Evolutionary conservation across 1,140 invertebrate genomes (phyloP).

Genomic region (Drosophila novamexicana): DNA sequence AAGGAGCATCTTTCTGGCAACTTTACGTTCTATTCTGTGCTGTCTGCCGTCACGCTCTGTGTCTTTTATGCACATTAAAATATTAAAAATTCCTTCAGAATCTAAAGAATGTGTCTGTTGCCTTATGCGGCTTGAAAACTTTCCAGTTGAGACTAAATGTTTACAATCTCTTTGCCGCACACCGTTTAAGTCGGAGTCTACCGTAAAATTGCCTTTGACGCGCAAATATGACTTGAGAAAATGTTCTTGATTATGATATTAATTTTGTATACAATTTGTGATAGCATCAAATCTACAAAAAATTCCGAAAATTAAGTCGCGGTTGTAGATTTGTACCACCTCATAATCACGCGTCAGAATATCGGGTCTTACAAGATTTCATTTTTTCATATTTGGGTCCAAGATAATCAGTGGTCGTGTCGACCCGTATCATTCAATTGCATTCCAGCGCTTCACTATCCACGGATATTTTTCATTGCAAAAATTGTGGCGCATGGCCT

Average conservation of each 20-base stretch:
- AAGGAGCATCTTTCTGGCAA: constrained; percentile 21
- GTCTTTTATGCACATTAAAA: constrained; percentile 65
- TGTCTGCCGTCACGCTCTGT: constrained; percentile 27
- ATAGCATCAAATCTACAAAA: not conserved
- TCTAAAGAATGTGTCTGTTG: constrained; percentile 29
- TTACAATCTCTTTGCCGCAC: constrained; percentile 41
- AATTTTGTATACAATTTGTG: not conserved
- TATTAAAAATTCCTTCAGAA: constrained; percentile 79
- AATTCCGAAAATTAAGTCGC: not conserved
- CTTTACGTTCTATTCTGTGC: constrained; percentile 29
- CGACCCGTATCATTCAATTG: constrained; percentile 13
- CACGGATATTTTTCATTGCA: constrained; percentile 21
- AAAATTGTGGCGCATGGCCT: constrained; percentile 18
- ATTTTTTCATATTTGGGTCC: not conserved
- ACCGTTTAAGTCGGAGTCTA: constrained; percentile 35
- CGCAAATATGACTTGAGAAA: not conserved
- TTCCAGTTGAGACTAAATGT: constrained; percentile 27
- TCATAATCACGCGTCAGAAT: not conserved
- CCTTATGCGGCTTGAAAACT: constrained; percentile 25
- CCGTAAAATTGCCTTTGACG: constrained; percentile 41
- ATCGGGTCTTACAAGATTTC: not conserved
- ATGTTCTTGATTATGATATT: not conserved
- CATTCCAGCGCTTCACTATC: constrained; percentile 11
- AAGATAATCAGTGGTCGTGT: constrained; percentile 7
- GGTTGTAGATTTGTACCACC: too few relatives aligned